Conservation (phyloP, 2,113 vertebrate species). For the Neotragus moschatus region DNA sequence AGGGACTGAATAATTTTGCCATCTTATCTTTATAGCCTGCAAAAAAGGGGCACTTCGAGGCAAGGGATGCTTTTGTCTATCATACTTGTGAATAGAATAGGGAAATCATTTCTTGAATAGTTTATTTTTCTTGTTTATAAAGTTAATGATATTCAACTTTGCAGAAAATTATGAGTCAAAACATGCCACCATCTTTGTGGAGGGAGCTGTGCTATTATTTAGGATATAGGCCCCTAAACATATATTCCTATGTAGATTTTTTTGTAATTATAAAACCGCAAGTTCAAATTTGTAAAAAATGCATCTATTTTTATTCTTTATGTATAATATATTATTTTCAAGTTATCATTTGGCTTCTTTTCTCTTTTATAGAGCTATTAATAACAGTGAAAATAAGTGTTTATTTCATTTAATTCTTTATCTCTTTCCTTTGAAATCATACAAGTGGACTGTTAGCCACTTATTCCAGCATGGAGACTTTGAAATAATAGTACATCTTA, state of each 20-base stretch:
- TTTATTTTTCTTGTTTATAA: slow-evolving; percentile 57
- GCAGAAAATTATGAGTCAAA: not conserved
- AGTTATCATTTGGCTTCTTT: slow-evolving; percentile 29
- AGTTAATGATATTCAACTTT: slow-evolving; percentile 18
- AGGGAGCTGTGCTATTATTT: not conserved
- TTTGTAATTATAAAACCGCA: not conserved
- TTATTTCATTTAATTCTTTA: slow-evolving; percentile 23
- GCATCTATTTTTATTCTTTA: not conserved
- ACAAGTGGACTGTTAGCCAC: slow-evolving; percentile 43
- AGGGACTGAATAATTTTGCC: slow-evolving; percentile 34
- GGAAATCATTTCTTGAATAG: slow-evolving; percentile 46
- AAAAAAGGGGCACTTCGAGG: slow-evolving; percentile 55
- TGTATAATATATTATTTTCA: not conserved
- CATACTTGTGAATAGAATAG: slow-evolving; percentile 32
- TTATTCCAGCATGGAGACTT: slow-evolving; percentile 52
- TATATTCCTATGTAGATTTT: not conserved
- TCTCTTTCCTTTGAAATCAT: not conserved
- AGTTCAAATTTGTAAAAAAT: not conserved
- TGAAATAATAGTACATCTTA: slow-evolving; percentile 52
- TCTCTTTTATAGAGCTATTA: slow-evolving; percentile 18
- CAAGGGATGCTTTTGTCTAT: slow-evolving; percentile 40
- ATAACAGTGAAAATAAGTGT: not conserved
- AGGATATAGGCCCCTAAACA: not conserved
- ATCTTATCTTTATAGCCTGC: slow-evolving; percentile 58
- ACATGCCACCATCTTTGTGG: not conserved